Evolutionary conservation across 1,140 invertebrate genomes (phyloP), one percentile per base, ranked within the genome.

Genomic region (Manduca sexta): DNA sequence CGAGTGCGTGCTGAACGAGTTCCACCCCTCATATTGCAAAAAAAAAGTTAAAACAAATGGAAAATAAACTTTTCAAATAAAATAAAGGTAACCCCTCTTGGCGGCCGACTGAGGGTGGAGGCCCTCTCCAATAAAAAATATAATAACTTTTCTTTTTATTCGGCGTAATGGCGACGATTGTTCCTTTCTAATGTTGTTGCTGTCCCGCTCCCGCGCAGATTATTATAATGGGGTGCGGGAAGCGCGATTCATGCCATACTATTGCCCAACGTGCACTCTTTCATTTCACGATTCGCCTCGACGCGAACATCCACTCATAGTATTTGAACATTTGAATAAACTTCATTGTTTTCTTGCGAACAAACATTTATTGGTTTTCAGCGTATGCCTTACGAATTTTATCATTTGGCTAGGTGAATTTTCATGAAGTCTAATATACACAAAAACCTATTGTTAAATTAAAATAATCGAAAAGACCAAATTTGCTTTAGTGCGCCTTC

Each of bases 141-240:
- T 82, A 84, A 84, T 84, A 84, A 84, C 80, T 84, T 84, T 80
- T 84, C 76, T 82, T 81, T 84, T 84, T 81, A 81, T 84, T 81
- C 73, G 72, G 69, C 77, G 73, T 82, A 82, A 84, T 80, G 76
- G 72, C 72, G 71, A 73, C 76, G 74, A 66, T 66, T 68, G 76
- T 77, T 74, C 66, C 60, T 57, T 74, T 74, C 64, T 79, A 77
- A 74, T 75, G 52, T 56, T 62, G 68, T 68, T 72, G 67, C 71
- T 54, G 67, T 80, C n/a, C n/a, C 77, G 56, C 62, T 84, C 60
- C 59, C 66, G 55, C 69, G 55, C 60, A 64, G 69, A 76, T 78
- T 79, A 80, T 79, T 74, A 68, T 76, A 73, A 76, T 76, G 59
- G 74, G 74, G 69, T 67, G 69, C 54, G 62, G 56, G 59, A 12